Base-by-base conservation (phyloP, 2,113 vertebrate genomes). In the Toxotes chatareus region DNA sequence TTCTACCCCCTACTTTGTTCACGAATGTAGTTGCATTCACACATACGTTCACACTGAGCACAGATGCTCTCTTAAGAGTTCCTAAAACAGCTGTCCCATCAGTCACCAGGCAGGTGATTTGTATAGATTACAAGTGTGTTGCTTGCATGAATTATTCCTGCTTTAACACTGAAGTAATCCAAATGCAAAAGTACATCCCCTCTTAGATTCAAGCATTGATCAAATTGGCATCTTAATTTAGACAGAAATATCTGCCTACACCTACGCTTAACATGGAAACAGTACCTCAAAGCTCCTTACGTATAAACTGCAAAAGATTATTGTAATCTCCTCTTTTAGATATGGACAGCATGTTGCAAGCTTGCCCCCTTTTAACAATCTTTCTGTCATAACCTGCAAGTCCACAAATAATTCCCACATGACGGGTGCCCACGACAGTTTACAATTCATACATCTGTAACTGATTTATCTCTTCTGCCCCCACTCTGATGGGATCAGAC, bases 361-460 rank as follows among this genome's bases (percentile, higher is more conserved):
- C 78, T 73, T 78, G 64, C 44, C n/a, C 44, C 62, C 12, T 64
- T 69, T 32, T n/a, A n/a, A 17, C 64, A 77, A 59, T 53, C 72
- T 83, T 82, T 65, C 73, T 75, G 73, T 82, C 82, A 80, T 62
- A 64, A 86, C 72, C 53, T 83, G 81, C 67, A 68, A 63, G 32
- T 66, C 34, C 76, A 82, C 77, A 91, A 92, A 93, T 93, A 71
- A 87, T 84, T 93, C 73, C 86, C 76, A 89, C 85, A 91, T 92
- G 91, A 88, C 56, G 17, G 36, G 47, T 84, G 59, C 73, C 14
- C 31, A 23, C 13, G 31, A 69, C n/a, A 63, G 12, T 49, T 56
- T 63, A 14, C 16, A 16, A 78, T 17, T 67, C 14, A 85, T 44
- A 89, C 89, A 92, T 93, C 85, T 91, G 92, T 56, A 60, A 83